Percentiles rank a stretch among this genome's conserved stretches.
These are phyloP conservation scores for Pterophyllum scalare DNA, from an alignment of 2,113 vertebrate species.

Conservation along the genomic window DNA sequence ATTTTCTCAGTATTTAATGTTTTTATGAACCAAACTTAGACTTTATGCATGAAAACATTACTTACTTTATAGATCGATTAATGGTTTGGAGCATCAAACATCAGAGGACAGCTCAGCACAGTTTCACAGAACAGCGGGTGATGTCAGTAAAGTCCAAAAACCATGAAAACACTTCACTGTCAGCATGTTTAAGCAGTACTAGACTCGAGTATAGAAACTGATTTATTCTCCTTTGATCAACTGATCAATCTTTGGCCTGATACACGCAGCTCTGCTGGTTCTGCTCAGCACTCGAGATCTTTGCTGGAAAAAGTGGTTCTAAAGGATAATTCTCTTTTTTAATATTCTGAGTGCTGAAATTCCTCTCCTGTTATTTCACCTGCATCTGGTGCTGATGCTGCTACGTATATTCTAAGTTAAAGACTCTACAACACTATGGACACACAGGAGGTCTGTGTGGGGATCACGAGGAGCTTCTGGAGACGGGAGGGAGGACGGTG, in stretches of 20 bases:
- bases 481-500: no score
- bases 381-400: neutral
- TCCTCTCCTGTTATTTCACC: neutral
- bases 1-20: neutral
- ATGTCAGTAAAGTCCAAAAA: neutral
- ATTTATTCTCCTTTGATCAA: neutral
- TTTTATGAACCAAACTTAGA: neutral
- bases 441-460: neutral
- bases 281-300: neutral
- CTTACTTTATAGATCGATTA: neutral
- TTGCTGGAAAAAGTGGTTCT: neutral
- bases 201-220: neutral
- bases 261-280: neutral
- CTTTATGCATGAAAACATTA: neutral
- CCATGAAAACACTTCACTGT: neutral
- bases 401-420: accelerated
- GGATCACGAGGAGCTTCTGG: no score
- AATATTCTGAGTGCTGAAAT: neutral
- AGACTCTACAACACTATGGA: accelerated
- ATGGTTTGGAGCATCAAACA: neutral
- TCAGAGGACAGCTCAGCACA: neutral
- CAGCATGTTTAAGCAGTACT: neutral
- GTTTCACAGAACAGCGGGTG: neutral
- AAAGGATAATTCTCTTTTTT: neutral
- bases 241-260: neutral